Evolutionary conservation across 2,888 invertebrate genomes (phyloP), one percentile per base, ranked within the genome.

Genomic region (Cerastis rubricosa): DNA sequence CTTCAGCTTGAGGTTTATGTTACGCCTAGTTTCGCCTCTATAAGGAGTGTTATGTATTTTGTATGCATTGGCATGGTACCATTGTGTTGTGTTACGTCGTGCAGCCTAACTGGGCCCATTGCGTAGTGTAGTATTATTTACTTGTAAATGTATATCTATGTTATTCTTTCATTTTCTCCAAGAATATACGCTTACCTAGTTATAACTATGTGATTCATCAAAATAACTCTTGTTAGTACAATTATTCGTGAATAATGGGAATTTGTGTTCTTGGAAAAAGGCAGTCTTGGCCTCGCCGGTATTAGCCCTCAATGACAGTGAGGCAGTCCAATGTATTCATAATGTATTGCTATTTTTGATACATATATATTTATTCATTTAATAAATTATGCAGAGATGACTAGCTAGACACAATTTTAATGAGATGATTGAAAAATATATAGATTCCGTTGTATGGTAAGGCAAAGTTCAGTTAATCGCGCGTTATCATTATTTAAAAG

Each of bases 281-380:
- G 11, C 14, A n/a, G 9, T 67, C 47, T 78, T 67, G 25, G 47
- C 57, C 29, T 67, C 25, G 14, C 19, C 1, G 7, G 43, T 67
- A 35, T 14, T 49, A 76, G 29, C 40, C 47, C 78, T 57, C 25
- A 22, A 40, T 9, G n/a, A 40, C 49, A 61, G 7, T 45, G 35
- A 49, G 71, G 43, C 40, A 64, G 84, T 68, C 80, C 80, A 84
- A 35, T 67, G 12, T 59, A 79, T 71, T 49, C 40, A 7, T 40
- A 63, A 63, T 40, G 14, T 63, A 79, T 71, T 43, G 54, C 71
- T 64, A 84, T 80, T 71, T 80, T 80, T 80, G 63, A 80, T 80
- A 80, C 49, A 29, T 67, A 71, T 65, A 47, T 78, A 83, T 51
- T 69, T 6, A 45, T 65, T 61, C 45, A n/a, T 69, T 17, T 49